Percentiles rank a stretch among this genome's conserved stretches.
Conservation (phyloP, 2,113 vertebrate species). For the Psophia crepitans region DNA sequence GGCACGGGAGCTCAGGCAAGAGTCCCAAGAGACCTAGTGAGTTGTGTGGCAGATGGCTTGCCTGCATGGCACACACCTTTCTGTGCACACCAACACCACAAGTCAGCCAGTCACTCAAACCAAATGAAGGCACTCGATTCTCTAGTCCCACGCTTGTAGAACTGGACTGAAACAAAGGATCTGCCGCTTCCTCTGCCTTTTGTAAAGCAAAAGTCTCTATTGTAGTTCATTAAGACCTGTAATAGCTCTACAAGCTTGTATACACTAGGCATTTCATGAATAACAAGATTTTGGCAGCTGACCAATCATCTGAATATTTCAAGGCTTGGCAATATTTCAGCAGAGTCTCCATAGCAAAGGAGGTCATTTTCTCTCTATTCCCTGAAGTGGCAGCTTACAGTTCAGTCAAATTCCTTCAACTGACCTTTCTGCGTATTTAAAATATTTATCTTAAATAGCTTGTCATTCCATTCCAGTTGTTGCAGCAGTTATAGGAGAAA, state of each 20-base stretch:
- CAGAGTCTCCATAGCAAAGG: slow-evolving; percentile 26
- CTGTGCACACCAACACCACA: not conserved
- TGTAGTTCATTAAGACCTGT: slow-evolving; percentile 40
- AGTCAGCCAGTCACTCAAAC: not conserved
- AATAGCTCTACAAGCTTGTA: slow-evolving; percentile 41
- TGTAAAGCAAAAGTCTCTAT: not conserved
- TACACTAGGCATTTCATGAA: slow-evolving; percentile 54
- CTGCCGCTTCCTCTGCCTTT: not conserved
- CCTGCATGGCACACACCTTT: not conserved
- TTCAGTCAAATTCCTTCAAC: slow-evolving; percentile 50
- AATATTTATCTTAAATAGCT: slow-evolving; percentile 37
- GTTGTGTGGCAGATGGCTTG: not conserved
- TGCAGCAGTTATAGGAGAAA: not conserved
- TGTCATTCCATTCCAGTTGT: not conserved
- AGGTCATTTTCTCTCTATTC: slow-evolving; percentile 51
- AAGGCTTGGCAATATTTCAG: slow-evolving; percentile 61
- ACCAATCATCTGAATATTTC: slow-evolving; percentile 63
- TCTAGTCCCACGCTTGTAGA: not conserved
- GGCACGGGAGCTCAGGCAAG: not conserved
- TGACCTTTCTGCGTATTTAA: slow-evolving; percentile 43
- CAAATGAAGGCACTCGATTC: not conserved
- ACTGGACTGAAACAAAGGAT: not conserved
- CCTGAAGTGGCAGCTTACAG: slow-evolving; percentile 29
- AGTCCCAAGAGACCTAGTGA: not conserved
- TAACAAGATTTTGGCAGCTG: slow-evolving; percentile 60